Conservation (phyloP, 2,113 vertebrate genomes). For the Himantopus leucocephalus region DNA sequence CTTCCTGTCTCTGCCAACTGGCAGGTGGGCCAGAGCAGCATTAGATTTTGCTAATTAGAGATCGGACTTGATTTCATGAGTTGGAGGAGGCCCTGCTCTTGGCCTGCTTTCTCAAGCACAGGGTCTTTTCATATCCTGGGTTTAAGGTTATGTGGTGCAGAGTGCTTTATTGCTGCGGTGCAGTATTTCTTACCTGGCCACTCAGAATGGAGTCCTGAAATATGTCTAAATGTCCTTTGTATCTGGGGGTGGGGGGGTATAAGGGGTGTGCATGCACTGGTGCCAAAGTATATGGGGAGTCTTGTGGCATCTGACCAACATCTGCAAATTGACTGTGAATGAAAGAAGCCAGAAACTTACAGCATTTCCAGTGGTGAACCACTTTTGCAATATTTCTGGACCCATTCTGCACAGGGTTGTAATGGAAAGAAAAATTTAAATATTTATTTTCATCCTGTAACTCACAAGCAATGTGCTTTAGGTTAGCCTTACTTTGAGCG, state of each 20-base stretch:
- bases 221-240: background rate
- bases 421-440: background rate
- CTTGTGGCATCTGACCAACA: background rate
- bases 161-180: background rate
- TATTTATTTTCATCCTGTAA: background rate
- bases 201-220: background rate
- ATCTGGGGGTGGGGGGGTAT: background rate
- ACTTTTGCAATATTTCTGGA: background rate
- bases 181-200: background rate
- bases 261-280: background rate
- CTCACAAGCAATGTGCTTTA: background rate
- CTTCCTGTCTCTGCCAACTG: background rate
- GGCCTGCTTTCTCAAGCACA: background rate
- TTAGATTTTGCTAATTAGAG: constrained; percentile 14
- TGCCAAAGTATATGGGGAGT: background rate
- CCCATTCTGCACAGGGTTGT: background rate
- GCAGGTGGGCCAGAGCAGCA: background rate
- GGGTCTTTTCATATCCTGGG: accelerated
- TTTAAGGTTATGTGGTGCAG: background rate
- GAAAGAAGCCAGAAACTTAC: background rate
- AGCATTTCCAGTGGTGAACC: background rate
- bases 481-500: background rate
- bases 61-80: background rate
- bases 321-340: background rate
- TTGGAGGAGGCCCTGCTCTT: background rate